Percentiles rank a stretch among this genome's conserved stretches.
phyloP scores from a whole-genome alignment of 2,113 vertebrate genomes.

The Toxostoma redivivum region DNA sequence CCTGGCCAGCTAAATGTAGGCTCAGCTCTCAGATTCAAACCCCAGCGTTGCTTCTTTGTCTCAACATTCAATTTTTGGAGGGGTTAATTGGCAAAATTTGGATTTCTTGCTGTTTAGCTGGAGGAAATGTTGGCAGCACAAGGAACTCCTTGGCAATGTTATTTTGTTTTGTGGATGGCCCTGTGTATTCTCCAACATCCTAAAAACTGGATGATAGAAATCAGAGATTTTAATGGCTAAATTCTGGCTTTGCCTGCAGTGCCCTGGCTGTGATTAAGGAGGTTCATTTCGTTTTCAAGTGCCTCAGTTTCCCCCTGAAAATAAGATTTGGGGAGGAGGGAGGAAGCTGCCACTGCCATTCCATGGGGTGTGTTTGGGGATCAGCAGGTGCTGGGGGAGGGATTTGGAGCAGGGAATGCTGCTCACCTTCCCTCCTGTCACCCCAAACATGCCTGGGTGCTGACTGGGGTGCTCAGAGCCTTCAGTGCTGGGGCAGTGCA shows the following conservation, averaged over 20 bases:
- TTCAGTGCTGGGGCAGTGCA: neutral
- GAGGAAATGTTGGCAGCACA: fast-evolving
- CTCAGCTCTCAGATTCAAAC: neutral
- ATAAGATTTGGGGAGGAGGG: fast-evolving
- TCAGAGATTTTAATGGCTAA: neutral
- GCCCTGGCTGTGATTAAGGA: neutral
- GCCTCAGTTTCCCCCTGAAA: neutral
- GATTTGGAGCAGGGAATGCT: neutral
- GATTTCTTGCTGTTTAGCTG: fast-evolving
- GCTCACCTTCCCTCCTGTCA: neutral
- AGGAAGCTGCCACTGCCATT: neutral
- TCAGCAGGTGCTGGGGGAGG: neutral
- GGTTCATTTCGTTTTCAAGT: neutral
- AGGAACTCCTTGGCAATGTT: neutral
- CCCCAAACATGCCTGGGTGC: fast-evolving
- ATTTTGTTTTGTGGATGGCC: neutral
- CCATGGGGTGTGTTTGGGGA: fast-evolving
- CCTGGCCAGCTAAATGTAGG: fast-evolving
- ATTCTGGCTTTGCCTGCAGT: neutral
- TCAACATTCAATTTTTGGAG: neutral
- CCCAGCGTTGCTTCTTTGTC: neutral
- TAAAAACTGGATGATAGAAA: neutral
- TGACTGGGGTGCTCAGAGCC: neutral
- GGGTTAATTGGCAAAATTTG: neutral
- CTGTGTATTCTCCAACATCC: neutral